These are phyloP conservation scores for Tapera naevia DNA, from an alignment of 2,797 vertebrate genomes.

Conservation along the genomic window DNA sequence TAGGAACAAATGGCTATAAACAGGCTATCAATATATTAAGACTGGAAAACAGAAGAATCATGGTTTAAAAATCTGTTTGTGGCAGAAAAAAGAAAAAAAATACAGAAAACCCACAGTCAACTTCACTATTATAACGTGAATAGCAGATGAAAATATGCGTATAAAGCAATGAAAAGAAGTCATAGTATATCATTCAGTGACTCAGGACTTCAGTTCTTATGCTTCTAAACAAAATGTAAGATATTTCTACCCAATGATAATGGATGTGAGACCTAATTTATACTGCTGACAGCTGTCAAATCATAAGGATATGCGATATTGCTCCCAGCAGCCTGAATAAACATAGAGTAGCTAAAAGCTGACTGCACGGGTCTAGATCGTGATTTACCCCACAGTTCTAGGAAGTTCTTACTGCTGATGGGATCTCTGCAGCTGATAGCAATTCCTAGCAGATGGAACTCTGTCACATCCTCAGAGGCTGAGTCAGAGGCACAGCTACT, in stretches of 20 bases:
- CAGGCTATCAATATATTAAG: neutral
- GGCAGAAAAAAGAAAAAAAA: neutral
- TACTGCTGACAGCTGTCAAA: neutral
- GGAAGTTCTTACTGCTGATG: neutral
- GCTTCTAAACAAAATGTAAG: neutral
- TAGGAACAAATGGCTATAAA: neutral
- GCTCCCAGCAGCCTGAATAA: neutral
- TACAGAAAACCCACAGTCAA: neutral
- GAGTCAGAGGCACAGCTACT: neutral
- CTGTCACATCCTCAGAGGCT: neutral
- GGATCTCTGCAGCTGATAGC: neutral
- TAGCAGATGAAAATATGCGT: neutral
- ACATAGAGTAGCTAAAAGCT: neutral
- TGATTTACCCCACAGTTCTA: rapidly evolving
- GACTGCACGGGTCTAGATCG: rapidly evolving
- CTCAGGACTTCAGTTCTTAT: neutral
- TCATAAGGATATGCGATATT: neutral
- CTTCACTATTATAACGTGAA: neutral
- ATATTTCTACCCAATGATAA: neutral
- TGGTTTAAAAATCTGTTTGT: neutral
- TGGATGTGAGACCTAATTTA: neutral
- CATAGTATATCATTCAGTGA: neutral
- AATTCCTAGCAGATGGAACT: neutral
- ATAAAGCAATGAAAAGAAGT: neutral
- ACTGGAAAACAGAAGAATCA: neutral